Conservation (phyloP, 2,113 vertebrate genomes). For the Apteryx mantelli region DNA sequence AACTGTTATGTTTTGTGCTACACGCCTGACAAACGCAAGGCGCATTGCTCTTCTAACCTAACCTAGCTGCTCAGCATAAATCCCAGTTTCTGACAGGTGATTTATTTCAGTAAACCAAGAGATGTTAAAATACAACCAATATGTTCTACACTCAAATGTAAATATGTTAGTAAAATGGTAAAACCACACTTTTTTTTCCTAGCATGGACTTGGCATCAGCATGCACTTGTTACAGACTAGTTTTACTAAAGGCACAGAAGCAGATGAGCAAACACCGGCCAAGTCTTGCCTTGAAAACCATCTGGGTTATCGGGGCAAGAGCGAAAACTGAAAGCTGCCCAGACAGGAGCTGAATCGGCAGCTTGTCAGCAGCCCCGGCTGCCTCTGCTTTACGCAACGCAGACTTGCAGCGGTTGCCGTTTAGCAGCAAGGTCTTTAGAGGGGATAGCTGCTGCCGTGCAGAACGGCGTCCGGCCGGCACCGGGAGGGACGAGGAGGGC, state of each 20-base stretch:
- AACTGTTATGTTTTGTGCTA: neutral
- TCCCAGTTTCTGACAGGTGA: neutral
- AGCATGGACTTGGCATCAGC: neutral
- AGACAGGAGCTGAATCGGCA: neutral
- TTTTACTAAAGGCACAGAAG: neutral
- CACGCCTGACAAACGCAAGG: neutral
- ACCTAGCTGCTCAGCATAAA: neutral
- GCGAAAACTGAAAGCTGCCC: neutral
- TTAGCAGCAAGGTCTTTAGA: neutral
- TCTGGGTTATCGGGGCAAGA: neutral
- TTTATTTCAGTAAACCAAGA: neutral
- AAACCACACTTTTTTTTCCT: neutral
- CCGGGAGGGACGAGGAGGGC: neutral
- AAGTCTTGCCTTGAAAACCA: neutral
- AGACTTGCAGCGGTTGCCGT: neutral
- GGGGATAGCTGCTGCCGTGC: neutral
- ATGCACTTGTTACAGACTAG: neutral
- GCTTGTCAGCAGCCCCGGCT: neutral
- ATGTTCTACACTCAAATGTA: neutral
- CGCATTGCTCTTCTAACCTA: neutral
- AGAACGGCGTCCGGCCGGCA: fast-evolving
- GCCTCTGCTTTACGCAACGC: neutral
- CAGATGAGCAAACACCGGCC: neutral
- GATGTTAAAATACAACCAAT: neutral
- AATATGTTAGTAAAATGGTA: neutral